These are phyloP conservation scores for Belgica antarctica DNA, from an alignment of 2,888 invertebrate species.

Conservation along the genomic window DNA sequence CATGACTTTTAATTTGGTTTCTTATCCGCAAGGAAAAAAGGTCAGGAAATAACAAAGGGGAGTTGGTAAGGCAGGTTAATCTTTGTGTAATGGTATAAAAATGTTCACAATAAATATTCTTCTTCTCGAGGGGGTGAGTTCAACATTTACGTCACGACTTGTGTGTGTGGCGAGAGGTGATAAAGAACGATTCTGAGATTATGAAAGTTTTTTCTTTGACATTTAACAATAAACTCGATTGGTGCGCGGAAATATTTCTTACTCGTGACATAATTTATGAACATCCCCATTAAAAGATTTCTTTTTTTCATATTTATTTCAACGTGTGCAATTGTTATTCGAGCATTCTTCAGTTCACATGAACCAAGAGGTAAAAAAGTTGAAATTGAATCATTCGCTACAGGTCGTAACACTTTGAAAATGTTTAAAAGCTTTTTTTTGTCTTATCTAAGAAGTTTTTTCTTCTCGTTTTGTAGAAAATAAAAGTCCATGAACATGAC, in stretches of 20 bases:
- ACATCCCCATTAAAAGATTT: neutral
- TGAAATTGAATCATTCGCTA: neutral
- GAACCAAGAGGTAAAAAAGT: neutral
- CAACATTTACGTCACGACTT: neutral
- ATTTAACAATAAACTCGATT: too few species aligned
- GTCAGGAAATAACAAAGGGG: neutral
- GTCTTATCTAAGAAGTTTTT: neutral
- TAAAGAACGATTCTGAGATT: too few species aligned
- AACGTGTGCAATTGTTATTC: neutral
- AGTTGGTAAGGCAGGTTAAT: slow-evolving; percentile 15
- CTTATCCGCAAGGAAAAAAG: neutral
- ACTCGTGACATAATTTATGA: neutral
- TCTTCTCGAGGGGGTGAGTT: neutral
- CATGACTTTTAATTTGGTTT: neutral
- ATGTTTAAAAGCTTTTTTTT: neutral
- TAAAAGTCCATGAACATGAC: neutral
- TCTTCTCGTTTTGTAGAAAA: too few species aligned
- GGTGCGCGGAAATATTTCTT: too few species aligned
- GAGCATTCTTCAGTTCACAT: neutral
- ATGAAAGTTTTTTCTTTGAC: too few species aligned
- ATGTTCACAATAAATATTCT: slow-evolving; percentile 3
- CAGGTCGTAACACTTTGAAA: neutral
- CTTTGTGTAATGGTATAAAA: slow-evolving; percentile 13
- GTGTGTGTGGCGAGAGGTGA: too few species aligned
- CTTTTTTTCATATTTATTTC: neutral